phyloP scores from a whole-genome alignment of 1,140 invertebrate species.

The Anoplophora glabripennis region DNA sequence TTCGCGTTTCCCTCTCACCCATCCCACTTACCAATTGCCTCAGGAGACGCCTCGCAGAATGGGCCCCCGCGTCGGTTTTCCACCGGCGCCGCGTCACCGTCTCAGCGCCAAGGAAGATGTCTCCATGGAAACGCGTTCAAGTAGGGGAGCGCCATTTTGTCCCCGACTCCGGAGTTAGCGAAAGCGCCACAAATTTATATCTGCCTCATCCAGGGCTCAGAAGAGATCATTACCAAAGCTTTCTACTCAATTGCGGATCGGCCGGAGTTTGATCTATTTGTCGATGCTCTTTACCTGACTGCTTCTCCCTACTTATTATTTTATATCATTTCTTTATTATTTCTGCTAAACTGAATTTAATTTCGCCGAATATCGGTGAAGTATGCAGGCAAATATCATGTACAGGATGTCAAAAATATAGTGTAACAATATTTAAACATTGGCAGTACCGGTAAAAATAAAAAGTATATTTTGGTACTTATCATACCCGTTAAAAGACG shows the following conservation, averaged over 20 bases:
- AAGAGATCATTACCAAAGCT: constrained; percentile 52
- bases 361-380: no score
- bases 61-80: background rate
- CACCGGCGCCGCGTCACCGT: background rate
- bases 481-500: no score
- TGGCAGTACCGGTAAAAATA: no score
- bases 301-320: constrained; percentile 33
- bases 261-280: constrained; percentile 50
- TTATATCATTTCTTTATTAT: no score
- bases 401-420: no score
- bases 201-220: constrained; percentile 51
- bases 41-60: constrained; percentile 21
- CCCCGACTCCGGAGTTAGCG: constrained; percentile 42
- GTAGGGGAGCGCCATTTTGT: constrained; percentile 44
- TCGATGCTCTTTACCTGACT: constrained; percentile 42
- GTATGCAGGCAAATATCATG: no score
- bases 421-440: no score
- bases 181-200: constrained; percentile 52
- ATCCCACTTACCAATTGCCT: constrained; percentile 22
- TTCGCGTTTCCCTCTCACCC: constrained; percentile 8
- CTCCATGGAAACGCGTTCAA: constrained; percentile 37
- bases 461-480: no score
- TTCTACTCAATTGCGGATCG: constrained; percentile 52
- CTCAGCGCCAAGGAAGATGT: constrained; percentile 35
- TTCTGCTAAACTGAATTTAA: no score